A percentile compares a stretch with the other conserved stretches of the same genome.
Evolutionary conservation across 2,113 vertebrate genomes (phyloP).

Genomic region (Callionymus lyra): DNA sequence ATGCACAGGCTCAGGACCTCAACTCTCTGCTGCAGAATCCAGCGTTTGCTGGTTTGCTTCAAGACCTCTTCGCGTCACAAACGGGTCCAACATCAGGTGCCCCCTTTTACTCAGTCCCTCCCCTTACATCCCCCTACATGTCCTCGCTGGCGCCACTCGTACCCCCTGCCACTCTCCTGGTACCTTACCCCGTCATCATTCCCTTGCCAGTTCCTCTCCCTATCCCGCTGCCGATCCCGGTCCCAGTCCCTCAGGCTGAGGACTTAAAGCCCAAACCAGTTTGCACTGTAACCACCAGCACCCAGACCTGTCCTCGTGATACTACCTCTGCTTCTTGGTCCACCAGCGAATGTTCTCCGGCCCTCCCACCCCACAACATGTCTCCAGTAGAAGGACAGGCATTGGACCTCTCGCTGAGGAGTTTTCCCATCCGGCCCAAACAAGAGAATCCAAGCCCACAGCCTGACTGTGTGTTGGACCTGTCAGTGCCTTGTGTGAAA

Average conservation of each 20-base stretch:
- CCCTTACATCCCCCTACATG: slow-evolving; percentile 74
- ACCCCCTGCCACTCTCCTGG: slow-evolving; percentile 86
- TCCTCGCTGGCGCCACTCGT: slow-evolving; percentile 82
- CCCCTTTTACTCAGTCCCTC: slow-evolving; percentile 58
- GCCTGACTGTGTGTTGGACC: slow-evolving; percentile 81
- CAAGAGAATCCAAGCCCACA: slow-evolving; percentile 62
- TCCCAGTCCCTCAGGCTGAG: slow-evolving; percentile 73
- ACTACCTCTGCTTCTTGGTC: slow-evolving; percentile 33
- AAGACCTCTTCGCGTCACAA: slow-evolving; percentile 86
- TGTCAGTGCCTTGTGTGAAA: slow-evolving; percentile 76
- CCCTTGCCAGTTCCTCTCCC: slow-evolving; percentile 90
- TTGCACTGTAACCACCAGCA: slow-evolving; percentile 75
- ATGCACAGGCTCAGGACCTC: slow-evolving; percentile 71
- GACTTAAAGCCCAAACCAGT: slow-evolving; percentile 77
- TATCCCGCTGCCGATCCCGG: slow-evolving; percentile 83
- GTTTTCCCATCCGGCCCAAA: slow-evolving; percentile 62
- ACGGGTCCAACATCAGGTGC: slow-evolving; percentile 54
- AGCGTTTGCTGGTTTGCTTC: slow-evolving; percentile 82
- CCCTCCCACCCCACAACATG: slow-evolving; percentile 17
- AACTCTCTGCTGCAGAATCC: slow-evolving; percentile 81
- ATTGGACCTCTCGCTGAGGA: slow-evolving; percentile 85
- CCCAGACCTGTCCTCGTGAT: slow-evolving; percentile 69
- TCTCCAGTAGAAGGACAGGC: slow-evolving; percentile 74
- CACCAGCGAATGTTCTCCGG: slow-evolving; percentile 12
- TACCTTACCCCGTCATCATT: slow-evolving; percentile 90